These are phyloP conservation scores for Plutomurus gul DNA, from an alignment of 1,140 invertebrate species.

Conservation along the genomic window DNA sequence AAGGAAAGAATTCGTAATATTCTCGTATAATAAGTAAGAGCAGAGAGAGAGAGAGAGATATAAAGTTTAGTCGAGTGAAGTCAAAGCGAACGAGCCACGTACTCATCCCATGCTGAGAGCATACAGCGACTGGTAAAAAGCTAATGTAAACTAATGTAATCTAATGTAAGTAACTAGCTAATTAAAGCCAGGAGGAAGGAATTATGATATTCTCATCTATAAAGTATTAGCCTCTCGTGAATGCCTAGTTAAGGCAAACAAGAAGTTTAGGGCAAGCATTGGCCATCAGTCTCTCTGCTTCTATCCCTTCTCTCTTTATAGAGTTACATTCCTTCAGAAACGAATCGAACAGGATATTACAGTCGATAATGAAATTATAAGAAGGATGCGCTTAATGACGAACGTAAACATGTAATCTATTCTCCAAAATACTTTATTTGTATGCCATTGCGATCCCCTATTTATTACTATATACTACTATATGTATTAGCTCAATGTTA, in stretches of 20 bases:
- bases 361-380: not conserved
- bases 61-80: not conserved
- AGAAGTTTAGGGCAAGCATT: not conserved
- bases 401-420: not conserved
- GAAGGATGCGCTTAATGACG: slow-evolving; percentile 3
- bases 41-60: not conserved
- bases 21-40: not conserved
- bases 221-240: slow-evolving; percentile 6
- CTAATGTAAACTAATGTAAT: not conserved
- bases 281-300: too few species aligned
- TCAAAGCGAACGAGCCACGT: too few species aligned
- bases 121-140: not conserved
- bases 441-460: not conserved
- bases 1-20: not conserved
- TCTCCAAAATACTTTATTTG: too few species aligned
- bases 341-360: not conserved
- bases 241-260: slow-evolving; percentile 9
- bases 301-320: too few species aligned
- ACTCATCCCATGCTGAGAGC: too few species aligned
- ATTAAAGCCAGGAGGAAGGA: slow-evolving; percentile 16
- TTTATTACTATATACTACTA: too few species aligned
- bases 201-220: not conserved
- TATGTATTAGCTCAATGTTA: too few species aligned
- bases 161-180: not conserved
- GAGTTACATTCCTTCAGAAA: not conserved